These are phyloP conservation scores for Plemyria rubiginata DNA, from an alignment of 2,888 invertebrate species.

Conservation along the genomic window DNA sequence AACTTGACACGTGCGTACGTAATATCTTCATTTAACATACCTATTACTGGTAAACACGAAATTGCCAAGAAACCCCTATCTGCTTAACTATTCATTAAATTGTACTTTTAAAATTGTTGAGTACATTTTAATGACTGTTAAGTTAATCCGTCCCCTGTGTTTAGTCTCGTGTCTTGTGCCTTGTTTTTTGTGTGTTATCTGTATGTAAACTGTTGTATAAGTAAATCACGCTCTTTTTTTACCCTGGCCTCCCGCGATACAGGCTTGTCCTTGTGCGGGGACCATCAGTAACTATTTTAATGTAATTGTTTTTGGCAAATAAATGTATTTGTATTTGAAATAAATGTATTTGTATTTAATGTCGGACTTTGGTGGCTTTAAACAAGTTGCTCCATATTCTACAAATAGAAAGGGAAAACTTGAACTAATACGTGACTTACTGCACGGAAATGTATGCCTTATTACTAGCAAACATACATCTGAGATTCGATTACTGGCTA, in stretches of 20 bases:
- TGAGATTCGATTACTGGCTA: conserved; percentile 32
- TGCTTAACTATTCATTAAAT: conserved; percentile 4
- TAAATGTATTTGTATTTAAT: no score
- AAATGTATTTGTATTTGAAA: no score
- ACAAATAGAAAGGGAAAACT: conserved; percentile 39
- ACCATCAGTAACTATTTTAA: no score
- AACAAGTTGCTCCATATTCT: conserved; percentile 39
- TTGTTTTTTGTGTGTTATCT: no score
- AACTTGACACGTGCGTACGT: conserved; percentile 1
- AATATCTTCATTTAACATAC: not conserved
- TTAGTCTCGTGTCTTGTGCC: no score
- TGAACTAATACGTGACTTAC: conserved; percentile 30
- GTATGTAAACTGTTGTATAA: no score
- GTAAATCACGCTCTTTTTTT: no score
- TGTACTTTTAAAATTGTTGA: not conserved
- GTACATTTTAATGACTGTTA: not conserved
- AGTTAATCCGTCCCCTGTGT: no score
- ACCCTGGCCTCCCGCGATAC: no score
- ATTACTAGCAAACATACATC: conserved; percentile 26
- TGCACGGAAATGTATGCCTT: conserved; percentile 33
- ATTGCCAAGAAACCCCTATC: not conserved
- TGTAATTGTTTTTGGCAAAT: no score
- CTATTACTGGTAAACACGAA: conserved; percentile 23
- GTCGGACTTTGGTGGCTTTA: not conserved
- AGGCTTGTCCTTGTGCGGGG: no score